phyloP scores from a whole-genome alignment of 2,113 vertebrate genomes.

The Xenus cinereus region DNA sequence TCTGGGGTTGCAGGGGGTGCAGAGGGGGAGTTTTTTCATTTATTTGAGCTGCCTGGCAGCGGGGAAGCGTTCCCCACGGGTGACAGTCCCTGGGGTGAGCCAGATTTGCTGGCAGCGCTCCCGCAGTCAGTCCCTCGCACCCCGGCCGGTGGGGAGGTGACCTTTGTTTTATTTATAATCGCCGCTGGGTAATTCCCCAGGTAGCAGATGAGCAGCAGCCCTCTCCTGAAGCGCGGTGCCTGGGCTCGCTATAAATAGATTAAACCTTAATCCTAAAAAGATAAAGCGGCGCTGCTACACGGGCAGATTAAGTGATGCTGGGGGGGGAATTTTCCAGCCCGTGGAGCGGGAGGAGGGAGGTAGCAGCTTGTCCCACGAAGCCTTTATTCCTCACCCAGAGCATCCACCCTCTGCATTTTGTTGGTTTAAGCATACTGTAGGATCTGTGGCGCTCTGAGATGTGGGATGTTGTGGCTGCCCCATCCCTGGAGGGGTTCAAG shows the following conservation, averaged over 20 bases:
- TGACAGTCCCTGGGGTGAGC: neutral
- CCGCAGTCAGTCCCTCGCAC: neutral
- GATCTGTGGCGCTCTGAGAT: neutral
- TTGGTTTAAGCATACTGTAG: neutral
- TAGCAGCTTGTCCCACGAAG: neutral
- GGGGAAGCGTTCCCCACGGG: neutral
- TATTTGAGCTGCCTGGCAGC: neutral
- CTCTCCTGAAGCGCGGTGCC: neutral
- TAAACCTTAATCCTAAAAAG: neutral
- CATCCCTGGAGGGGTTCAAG: too few relatives aligned
- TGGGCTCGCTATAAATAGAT: neutral
- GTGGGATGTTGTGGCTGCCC: neutral
- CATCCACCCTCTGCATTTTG: neutral
- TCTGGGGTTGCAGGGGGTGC: neutral
- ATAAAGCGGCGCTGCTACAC: neutral
- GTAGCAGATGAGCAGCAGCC: neutral
- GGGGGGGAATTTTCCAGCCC: neutral
- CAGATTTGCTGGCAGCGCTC: neutral
- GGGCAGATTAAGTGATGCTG: neutral
- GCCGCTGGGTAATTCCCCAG: neutral
- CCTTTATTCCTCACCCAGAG: neutral
- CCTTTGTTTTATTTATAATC: neutral
- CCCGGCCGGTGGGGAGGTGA: neutral
- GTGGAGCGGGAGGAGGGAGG: neutral
- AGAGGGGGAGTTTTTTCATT: neutral